Evolutionary conservation across 2,113 vertebrate genomes (phyloP), one percentile per base, ranked within the genome.

Genomic region (Neomonachus schauinslandi): DNA sequence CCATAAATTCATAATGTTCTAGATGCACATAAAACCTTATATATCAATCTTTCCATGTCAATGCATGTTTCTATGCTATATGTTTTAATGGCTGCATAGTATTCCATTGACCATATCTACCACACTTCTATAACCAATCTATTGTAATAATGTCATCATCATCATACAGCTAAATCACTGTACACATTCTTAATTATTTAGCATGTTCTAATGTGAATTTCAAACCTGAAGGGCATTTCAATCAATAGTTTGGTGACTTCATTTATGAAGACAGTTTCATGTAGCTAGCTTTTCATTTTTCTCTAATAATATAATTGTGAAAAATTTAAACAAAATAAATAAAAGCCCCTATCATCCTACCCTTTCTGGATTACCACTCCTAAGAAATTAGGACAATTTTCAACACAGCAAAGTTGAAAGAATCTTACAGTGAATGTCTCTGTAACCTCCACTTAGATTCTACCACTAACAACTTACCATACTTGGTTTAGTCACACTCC

Each of bases 261-360:
- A 76, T 65, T 87, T 80, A n/a, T 90, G 55, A 97, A 69, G n/a
- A 51, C 0, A 79, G 12, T 39, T 86, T 87, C 42, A 84, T 69
- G 49, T 46, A 63, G 28, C 22, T 80, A 93, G 83, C 71, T 46
- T 72, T 90, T 79, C 14, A 89, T 76, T 94, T 96, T 80, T 49
- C 21, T 87, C 53, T 63, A 91, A 53, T 89, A 55, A 91, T 51
- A 31, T 85, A 96, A 63, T 71, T 90, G 65, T 55, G 77, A 91
- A 92, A 89, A 24, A 42, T 42, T 95, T 87, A 96, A 46, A 89
- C 33, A 46, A 24, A 94, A 11, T 77, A 91, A 85, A 42, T 74
- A 49, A 96, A 65, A 83, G 15, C 0, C 7, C 28, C 14, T 87
- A 8, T 83, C 59, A 86, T 42, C 24, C 69, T 7, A 33, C 3